These are phyloP conservation scores for Collichthys lucidus DNA, from an alignment of 2,113 vertebrate species.

Conservation along the genomic window DNA sequence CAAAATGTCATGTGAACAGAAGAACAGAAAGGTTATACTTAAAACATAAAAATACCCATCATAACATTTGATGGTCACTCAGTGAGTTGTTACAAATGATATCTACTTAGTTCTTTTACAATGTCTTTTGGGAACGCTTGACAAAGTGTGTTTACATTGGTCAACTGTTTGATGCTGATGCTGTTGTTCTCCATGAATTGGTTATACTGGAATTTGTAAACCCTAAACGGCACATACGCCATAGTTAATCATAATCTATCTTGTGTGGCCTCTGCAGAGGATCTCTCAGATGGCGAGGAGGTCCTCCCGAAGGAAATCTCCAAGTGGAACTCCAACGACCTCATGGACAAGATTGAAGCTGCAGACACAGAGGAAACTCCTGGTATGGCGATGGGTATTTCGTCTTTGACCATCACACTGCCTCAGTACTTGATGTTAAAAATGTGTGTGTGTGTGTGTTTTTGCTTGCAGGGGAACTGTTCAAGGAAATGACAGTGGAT, in stretches of 20 bases:
- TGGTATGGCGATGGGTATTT: slow-evolving; percentile 75
- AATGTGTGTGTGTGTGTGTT: slow-evolving; percentile 23
- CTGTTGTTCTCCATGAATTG: background rate
- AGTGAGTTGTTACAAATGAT: background rate
- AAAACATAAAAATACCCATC: background rate
- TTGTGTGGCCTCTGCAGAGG: slow-evolving; percentile 83
- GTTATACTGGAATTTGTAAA: background rate
- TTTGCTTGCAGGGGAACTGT: slow-evolving; percentile 83
- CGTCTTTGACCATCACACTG: background rate
- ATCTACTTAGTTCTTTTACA: background rate
- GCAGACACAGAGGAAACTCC: slow-evolving; percentile 86
- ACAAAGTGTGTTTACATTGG: background rate
- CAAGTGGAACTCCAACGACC: slow-evolving; percentile 96
- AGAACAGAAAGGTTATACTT: background rate
- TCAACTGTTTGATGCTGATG: background rate
- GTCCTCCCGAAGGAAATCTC: slow-evolving; percentile 92
- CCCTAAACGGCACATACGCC: background rate
- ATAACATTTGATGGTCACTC: background rate
- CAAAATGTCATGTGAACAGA: background rate
- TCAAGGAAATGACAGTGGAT: slow-evolving; percentile 85
- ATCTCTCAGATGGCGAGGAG: slow-evolving; percentile 91
- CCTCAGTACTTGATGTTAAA: background rate
- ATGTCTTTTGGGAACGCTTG: background rate
- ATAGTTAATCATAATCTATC: background rate
- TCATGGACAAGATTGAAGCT: slow-evolving; percentile 95